Evolutionary conservation across 2,888 invertebrate genomes (phyloP), one percentile per base, ranked within the genome.

Genomic region (Tromatobia lineatoria): DNA sequence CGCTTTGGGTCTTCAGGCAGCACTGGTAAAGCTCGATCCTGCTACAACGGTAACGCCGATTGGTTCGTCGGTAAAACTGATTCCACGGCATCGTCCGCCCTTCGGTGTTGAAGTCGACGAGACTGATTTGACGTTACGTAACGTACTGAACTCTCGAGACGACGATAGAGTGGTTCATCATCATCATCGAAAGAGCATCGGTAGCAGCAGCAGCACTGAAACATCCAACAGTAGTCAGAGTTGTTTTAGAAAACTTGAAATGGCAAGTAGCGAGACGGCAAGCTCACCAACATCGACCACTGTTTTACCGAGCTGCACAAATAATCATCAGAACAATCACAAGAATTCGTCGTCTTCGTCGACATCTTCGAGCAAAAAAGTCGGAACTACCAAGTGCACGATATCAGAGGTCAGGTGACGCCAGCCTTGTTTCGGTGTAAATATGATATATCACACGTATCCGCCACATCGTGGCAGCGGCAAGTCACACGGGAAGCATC

Each of bases 1-100:
- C 79, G 92, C 93, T 67, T 85, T 93, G 84, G 92, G 93, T 83
- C 88, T 93, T 76, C 93, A 93, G 86, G 93, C 93, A 38, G 93
- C 93, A 42, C 80, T 93, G 85, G 93, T 93, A 13, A 93, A 93
- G 86, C 90, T 93, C 74, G 93, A 93, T 80, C 93, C 93, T 54
- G 93, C 92, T 13, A 93, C 93, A 42, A 93, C 93, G 75, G 93
- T 93, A 34, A 93, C 93, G 76, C 93, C 93, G 73, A 92, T 93
- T 52, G 90, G 91, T n/a, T 88, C 91, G 10, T 85, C 86, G 20
- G 90, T 87, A 61, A 89, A 91, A 64, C 91, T 91, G 54, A 83
- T 93, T 38, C 81, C 89, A 3, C 90, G 86, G 78, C 81, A 87
- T 81, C 88, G 88, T 45, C 67, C 86, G 29, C 23, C 87, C 2